Evolutionary conservation across 2,113 vertebrate genomes (phyloP).

Genomic region (Lichenostomus cassidix): DNA sequence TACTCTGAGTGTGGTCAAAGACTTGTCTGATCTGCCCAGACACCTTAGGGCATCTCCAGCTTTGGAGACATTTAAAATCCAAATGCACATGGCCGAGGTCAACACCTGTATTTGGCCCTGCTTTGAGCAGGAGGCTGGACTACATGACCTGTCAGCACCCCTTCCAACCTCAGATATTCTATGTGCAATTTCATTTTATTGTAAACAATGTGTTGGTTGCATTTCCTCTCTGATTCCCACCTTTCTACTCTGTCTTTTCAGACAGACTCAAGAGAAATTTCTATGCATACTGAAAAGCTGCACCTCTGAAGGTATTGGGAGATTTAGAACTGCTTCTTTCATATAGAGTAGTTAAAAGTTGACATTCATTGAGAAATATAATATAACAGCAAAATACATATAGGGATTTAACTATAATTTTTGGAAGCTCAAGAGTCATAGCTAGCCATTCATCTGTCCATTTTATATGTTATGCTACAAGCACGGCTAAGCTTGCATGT

Average conservation of each 20-base stretch:
- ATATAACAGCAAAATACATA: background rate
- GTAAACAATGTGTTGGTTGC: background rate
- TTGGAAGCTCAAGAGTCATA: background rate
- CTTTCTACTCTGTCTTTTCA: background rate
- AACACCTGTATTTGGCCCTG: background rate
- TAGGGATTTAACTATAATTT: background rate
- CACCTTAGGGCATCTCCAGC: background rate
- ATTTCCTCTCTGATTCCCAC: background rate
- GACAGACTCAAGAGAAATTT: background rate
- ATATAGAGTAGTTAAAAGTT: background rate
- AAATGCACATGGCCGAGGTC: rapidly evolving
- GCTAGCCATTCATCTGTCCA: background rate
- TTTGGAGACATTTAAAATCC: background rate
- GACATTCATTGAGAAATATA: background rate
- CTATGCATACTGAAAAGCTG: background rate
- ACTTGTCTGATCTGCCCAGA: background rate
- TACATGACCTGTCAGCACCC: background rate
- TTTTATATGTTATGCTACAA: background rate
- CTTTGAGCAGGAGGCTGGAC: background rate
- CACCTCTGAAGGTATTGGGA: background rate
- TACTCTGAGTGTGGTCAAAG: background rate
- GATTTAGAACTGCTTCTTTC: background rate
- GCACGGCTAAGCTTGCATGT: background rate
- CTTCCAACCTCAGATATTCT: background rate
- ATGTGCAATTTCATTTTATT: background rate